Percentiles rank a stretch among this genome's conserved stretches.
Conservation (phyloP, 2,888 invertebrate genomes). For the Bibio marci region DNA sequence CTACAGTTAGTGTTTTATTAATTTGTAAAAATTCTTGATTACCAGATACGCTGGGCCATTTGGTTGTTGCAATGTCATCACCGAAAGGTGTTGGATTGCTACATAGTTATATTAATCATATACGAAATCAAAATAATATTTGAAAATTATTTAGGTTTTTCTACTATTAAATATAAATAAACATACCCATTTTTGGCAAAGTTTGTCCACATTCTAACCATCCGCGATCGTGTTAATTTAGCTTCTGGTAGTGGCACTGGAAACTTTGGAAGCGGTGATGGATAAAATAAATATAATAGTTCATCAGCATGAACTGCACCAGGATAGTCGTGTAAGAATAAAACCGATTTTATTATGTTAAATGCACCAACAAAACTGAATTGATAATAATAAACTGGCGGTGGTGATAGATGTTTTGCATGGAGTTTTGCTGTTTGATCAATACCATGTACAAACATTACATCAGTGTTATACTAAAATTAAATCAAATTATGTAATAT, state of each 20-base stretch:
- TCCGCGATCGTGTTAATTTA: constrained; percentile 24
- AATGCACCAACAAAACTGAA: constrained; percentile 8
- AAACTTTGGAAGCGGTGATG: constrained; percentile 13
- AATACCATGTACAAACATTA: constrained; percentile 7
- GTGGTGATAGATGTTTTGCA: constrained; percentile 1
- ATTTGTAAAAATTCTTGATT: constrained; percentile 31
- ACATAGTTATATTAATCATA: too few relatives aligned
- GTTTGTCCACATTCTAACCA: constrained; percentile 34
- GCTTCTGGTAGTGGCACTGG: constrained; percentile 24
- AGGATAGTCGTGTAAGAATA: constrained; percentile 3
- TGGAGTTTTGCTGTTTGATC: constrained; percentile 7
- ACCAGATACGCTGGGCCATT: constrained; percentile 29
- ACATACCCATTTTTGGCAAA: constrained; percentile 34
- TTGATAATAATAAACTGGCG: constrained; percentile 8
- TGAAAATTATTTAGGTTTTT: constrained; percentile 1
- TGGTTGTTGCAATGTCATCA: constrained; percentile 28
- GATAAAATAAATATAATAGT: constrained; percentile 28
- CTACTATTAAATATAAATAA: constrained; percentile 5
- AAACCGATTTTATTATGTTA: constrained; percentile 6
- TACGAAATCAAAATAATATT: not conserved
- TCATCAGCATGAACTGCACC: constrained; percentile 29
- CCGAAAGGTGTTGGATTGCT: constrained; percentile 33
- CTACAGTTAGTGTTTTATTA: constrained; percentile 30
- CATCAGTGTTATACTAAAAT: constrained; percentile 6
- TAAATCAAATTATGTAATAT: not conserved